Base-by-base conservation (phyloP, 1,140 invertebrate species). In the Trichonephila inaurata region DNA sequence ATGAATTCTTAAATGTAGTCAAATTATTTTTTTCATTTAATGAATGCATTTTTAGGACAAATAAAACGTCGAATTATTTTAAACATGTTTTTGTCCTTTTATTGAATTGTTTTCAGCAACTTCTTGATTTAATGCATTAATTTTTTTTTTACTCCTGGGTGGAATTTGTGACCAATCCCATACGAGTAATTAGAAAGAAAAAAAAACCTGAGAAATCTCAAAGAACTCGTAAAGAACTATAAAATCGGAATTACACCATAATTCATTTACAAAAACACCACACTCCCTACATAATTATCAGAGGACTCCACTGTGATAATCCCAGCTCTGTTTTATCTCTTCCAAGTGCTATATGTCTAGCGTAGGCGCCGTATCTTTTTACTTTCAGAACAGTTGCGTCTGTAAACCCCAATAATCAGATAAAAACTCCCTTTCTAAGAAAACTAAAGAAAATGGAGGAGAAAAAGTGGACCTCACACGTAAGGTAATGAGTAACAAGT, bases 401-500 rank as follows among this genome's bases (percentile, higher is more conserved):
- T 51, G 7, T 51, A 51, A 51, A 51, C 16, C 4, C 72, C 72
- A 77, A 14, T 18, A 40, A 33, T 77, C 28, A 77, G 72, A 77
- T 77, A 28, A 33, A 69, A 69, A 69, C 66, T 69, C 28, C 66
- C 66, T 77, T 77, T 77, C 72, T 33, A 77, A 77, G 72, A 77
- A 77, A 77, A 77, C 18, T 77, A 40, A 51, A 51, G 10, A 51
- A 51, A 51, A 51, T 10, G 10, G 51, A 51, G 10, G 10, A 8
- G 10, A 51, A 77, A 77, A 77, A 33, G 28, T 18, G 28, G 72
- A 77, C 72, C 72, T 77, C 72, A 77, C 72, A 77, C 72, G 33
- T 77, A 77, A 77, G 72, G 28, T 77, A 77, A 77, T 77, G 72
- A 77, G 33, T 77, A 5, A 33, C 4, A 18, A 21, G 16, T 6